Conservation (phyloP, 1,140 invertebrate species). For the Anoplophora glabripennis region DNA sequence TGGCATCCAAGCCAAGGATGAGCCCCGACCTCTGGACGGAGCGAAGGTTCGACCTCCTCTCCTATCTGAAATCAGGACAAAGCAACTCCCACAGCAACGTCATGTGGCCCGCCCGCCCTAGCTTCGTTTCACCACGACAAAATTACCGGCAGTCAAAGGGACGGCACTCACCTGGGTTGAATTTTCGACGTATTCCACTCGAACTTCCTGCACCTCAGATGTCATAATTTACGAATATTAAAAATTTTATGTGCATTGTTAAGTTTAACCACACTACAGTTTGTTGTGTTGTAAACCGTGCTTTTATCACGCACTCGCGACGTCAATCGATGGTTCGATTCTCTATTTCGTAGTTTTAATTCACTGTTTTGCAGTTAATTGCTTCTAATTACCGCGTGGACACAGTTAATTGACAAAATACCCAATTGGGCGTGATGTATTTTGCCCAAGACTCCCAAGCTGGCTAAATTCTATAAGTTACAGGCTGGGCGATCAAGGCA, state of each 20-base stretch:
- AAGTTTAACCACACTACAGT: not conserved
- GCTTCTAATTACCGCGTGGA: conserved; percentile 1
- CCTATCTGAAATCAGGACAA: conserved; percentile 34
- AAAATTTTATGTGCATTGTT: conserved; percentile 20
- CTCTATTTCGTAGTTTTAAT: conserved; percentile 15
- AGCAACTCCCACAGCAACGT: conserved; percentile 44
- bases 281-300: conserved; percentile 13
- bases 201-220: conserved; percentile 28
- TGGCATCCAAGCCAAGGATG: conserved; percentile 18
- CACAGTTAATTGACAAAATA: conserved; percentile 28
- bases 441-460: conserved; percentile 35
- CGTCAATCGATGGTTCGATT: conserved; percentile 16
- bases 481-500: conserved; percentile 44
- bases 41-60: conserved; percentile 41
- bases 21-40: conserved; percentile 28
- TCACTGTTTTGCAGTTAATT: conserved; percentile 13
- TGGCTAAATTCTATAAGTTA: conserved; percentile 38
- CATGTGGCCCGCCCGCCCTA: conserved; percentile 31
- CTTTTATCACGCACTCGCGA: conserved; percentile 2
- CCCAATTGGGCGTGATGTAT: conserved; percentile 41
- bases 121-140: no score
- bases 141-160: no score
- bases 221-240: conserved; percentile 24
- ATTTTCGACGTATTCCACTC: conserved; percentile 25
- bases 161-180: conserved; percentile 24